These are phyloP conservation scores for Phalacrocorax brasilianus DNA, from an alignment of 2,113 vertebrate genomes.

Conservation along the genomic window DNA sequence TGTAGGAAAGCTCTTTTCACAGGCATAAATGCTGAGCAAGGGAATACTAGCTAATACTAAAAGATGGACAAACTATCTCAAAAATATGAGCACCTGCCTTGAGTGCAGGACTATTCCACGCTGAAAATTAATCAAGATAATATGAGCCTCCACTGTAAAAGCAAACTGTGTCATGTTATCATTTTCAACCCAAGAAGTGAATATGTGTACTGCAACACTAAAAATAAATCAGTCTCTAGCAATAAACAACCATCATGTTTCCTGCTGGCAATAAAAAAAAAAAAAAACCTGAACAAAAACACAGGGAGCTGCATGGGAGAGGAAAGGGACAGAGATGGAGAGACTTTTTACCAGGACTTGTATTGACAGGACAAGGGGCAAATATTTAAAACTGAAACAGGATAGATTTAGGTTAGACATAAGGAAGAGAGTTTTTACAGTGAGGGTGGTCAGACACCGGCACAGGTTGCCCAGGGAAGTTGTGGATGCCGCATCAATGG, in stretches of 20 bases:
- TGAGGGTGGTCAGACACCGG: not conserved
- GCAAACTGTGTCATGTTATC: not conserved
- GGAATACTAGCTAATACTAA: not conserved
- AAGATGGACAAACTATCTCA: not conserved
- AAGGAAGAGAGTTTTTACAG: not conserved
- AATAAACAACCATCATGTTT: not conserved
- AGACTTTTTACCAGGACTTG: not conserved
- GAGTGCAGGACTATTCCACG: not conserved
- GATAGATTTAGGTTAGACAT: not conserved
- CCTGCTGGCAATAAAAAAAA: not conserved
- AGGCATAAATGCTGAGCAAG: not conserved
- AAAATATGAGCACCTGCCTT: not conserved
- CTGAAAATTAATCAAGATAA: not conserved
- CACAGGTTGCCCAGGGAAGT: not conserved
- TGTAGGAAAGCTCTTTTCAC: not conserved
- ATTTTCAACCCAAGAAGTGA: not conserved
- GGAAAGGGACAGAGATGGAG: not conserved
- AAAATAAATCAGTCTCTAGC: not conserved
- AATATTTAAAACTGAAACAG: not conserved
- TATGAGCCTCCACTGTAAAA: constrained; percentile 5
- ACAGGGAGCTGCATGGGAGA: not conserved
- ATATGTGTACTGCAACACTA: not conserved
- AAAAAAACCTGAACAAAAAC: not conserved
- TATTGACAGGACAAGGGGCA: not conserved
- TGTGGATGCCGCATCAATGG: not conserved